Evolutionary conservation across 2,113 vertebrate genomes (phyloP), one percentile per base, ranked within the genome.

Genomic region (Melanerpes aurifrons): DNA sequence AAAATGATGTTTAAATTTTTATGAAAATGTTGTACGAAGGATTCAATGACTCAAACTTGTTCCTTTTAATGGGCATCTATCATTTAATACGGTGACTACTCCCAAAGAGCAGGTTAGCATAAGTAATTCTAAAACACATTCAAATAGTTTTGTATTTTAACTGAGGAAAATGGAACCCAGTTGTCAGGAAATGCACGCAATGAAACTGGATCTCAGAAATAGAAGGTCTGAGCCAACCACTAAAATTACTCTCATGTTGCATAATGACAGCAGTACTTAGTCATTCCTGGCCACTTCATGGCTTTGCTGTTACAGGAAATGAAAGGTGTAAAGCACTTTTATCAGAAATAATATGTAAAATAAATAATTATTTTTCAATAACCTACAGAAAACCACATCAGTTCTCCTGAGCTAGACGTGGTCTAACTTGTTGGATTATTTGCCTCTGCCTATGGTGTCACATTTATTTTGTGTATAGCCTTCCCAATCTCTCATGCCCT

Each of bases 61-160:
- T 90, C 76, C 21, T 94, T 82, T 69, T 97, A 86, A 97, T 96
- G 93, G 31, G 6, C 76, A 86, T 92, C 87, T 95, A 62, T 93
- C 90, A 81, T 82, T 75, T 95, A 57, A 94, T 73, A 75, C 70
- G 31, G 47, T 54, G 77, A 58, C 72, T 59, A 37, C n/a, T 80
- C 37, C 76, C 74, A 74, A 94, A 84, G 73, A 80, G 53, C 67
- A 85, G 67, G 59, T 86, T 93, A 88, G 45, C 59, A 63, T 31
- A 88, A 70, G 67, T 76, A 82, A 87, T 74, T 94, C 56, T 66
- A 37, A 66, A 87, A 62, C 29, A 58, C 3, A 26, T 50, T 79
- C 20, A 62, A 72, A 84, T 35, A 71, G 40, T 48, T 82, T 40
- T 62, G 3, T 50, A 57, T 83, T 92, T 81, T 91, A 72, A 64